A percentile compares a stretch with the other conserved stretches of the same genome.
These are phyloP conservation scores for Oryzias sinensis DNA, from an alignment of 2,797 vertebrate species.

Conservation along the genomic window DNA sequence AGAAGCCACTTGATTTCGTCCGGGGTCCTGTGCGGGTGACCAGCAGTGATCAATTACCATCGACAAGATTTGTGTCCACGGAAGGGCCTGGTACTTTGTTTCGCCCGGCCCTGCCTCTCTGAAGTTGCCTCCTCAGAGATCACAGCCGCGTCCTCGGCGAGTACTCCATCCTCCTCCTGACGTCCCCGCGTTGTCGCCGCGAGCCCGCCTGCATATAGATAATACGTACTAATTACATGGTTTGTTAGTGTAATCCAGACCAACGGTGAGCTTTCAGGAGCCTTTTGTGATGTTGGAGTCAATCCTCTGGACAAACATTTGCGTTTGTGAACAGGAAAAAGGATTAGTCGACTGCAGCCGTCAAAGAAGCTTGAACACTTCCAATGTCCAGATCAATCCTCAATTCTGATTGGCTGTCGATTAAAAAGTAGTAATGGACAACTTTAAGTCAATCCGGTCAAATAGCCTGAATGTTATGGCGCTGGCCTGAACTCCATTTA, in stretches of 20 bases:
- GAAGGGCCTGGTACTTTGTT: slow-evolving; percentile 72
- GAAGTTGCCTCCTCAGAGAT: slow-evolving; percentile 70
- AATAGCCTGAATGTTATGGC: too few species aligned
- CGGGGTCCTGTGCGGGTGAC: slow-evolving; percentile 77
- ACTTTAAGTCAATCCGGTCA: too few species aligned
- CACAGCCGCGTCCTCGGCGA: slow-evolving; percentile 60
- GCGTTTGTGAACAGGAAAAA: too few species aligned
- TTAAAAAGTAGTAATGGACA: too few species aligned
- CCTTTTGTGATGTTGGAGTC: too few species aligned
- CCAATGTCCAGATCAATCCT: too few species aligned
- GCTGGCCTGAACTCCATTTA: too few species aligned
- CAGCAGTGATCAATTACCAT: slow-evolving; percentile 80
- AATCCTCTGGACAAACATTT: too few species aligned
- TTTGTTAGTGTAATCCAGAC: slow-evolving; percentile 26
- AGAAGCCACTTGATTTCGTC: slow-evolving; percentile 82
- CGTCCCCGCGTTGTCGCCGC: slow-evolving; percentile 49
- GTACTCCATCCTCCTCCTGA: slow-evolving; percentile 60
- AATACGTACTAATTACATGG: slow-evolving; percentile 48
- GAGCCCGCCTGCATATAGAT: slow-evolving; percentile 26
- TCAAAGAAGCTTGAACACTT: too few species aligned
- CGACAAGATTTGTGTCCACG: slow-evolving; percentile 78
- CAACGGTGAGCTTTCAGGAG: background rate
- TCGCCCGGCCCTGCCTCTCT: slow-evolving; percentile 54
- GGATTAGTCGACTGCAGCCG: too few species aligned
- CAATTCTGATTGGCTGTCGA: too few species aligned